phyloP scores from a whole-genome alignment of 35 echinoderm and acorn worm species.

The Nesometra sesokonis region DNA sequence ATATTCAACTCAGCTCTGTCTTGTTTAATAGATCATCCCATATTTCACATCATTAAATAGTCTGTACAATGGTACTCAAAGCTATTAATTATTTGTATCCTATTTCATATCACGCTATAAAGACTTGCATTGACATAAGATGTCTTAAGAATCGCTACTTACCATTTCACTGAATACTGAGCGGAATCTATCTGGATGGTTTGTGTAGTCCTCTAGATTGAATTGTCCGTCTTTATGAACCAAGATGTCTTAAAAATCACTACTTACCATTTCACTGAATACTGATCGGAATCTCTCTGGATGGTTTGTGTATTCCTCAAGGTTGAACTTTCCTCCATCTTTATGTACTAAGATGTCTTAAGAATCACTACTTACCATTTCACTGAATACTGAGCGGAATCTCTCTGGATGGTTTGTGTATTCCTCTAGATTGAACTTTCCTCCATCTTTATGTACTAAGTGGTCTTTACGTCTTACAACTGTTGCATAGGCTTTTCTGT shows the following conservation, averaged over 20 bases:
- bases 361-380: constrained; percentile 49
- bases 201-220: constrained; percentile 50
- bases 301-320: constrained; percentile 55
- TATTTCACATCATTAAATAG: too few species aligned
- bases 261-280: constrained; percentile 72
- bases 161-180: constrained; percentile 83
- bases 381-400: constrained; percentile 69
- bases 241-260: too few species aligned
- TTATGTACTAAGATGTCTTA: too few species aligned
- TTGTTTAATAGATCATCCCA: too few species aligned
- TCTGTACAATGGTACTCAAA: too few species aligned
- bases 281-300: constrained; percentile 68
- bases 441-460: constrained; percentile 69
- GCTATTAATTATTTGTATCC: too few species aligned
- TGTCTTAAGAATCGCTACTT: neutral
- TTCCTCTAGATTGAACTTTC: constrained; percentile 40
- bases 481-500: constrained; percentile 74
- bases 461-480: constrained; percentile 75
- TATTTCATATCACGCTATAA: too few species aligned
- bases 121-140: too few species aligned
- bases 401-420: constrained; percentile 70
- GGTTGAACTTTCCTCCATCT: constrained; percentile 50
- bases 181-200: constrained; percentile 58
- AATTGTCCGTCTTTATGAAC: constrained; percentile 72
- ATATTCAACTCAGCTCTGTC: too few species aligned